These are phyloP conservation scores for Salvelinus sp. DNA, from an alignment of 2,113 vertebrate species.

Conservation along the genomic window DNA sequence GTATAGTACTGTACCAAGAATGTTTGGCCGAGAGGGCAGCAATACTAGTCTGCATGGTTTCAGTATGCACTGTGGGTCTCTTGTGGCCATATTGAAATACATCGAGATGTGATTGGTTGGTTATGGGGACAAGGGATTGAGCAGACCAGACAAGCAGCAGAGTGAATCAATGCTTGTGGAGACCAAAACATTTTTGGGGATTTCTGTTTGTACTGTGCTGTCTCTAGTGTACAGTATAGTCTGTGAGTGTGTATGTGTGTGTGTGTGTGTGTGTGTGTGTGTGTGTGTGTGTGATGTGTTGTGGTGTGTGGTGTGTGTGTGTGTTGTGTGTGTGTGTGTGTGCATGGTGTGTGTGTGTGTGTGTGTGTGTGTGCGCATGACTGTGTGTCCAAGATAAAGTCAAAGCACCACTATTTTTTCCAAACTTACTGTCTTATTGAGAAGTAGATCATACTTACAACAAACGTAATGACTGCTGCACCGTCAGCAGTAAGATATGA, in stretches of 20 bases:
- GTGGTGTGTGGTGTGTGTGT: neutral
- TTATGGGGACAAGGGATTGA: neutral
- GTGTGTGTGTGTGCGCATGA: neutral
- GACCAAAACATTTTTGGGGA: conserved; percentile 28
- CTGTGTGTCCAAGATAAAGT: neutral
- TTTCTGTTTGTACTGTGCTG: conserved; percentile 18
- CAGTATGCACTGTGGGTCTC: neutral
- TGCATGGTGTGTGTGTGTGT: neutral
- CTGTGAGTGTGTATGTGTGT: too few species aligned
- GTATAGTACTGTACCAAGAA: neutral
- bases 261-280: too few species aligned
- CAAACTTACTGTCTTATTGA: conserved; percentile 18
- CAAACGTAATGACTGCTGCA: conserved; percentile 57
- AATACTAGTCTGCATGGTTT: neutral
- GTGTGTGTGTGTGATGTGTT: too few species aligned
- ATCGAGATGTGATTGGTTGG: neutral
- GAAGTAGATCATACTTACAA: conserved; percentile 65
- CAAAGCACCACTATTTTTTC: conserved; percentile 19
- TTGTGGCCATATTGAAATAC: neutral
- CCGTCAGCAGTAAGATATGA: conserved; percentile 64
- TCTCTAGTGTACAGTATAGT: neutral
- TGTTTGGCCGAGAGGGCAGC: neutral
- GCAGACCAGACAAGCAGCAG: conserved; percentile 27
- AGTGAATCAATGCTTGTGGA: conserved; percentile 31
- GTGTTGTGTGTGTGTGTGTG: neutral